Conservation (phyloP, 2,113 vertebrate genomes). For the Megaceryle torquata region DNA sequence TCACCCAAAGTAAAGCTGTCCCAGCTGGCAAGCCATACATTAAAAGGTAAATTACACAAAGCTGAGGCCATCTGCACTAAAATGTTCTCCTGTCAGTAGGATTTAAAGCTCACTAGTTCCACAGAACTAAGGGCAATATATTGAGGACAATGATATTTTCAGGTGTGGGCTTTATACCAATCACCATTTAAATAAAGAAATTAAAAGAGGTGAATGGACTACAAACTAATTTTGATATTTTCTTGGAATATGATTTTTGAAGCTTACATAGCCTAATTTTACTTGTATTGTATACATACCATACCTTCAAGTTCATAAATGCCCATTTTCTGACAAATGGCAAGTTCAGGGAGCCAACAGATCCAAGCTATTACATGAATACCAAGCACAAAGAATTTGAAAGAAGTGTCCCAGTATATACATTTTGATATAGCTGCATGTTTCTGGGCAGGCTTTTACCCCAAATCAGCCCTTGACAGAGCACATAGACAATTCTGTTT, state of each 20-base stretch:
- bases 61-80: conserved; percentile 38
- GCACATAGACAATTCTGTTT: neutral
- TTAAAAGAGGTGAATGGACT: neutral
- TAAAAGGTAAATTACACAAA: conserved; percentile 65
- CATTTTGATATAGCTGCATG: neutral
- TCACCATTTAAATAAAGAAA: neutral
- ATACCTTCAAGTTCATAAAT: neutral
- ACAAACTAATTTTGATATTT: neutral
- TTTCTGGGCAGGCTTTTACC: neutral
- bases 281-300: neutral
- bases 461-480: neutral
- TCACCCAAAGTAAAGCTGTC: conserved; percentile 53
- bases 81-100: conserved; percentile 17
- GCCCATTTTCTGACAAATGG: neutral
- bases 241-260: neutral
- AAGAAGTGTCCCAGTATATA: neutral
- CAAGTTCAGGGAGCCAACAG: neutral
- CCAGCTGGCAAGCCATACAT: conserved; percentile 63
- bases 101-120: conserved; percentile 35
- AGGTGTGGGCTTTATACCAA: conserved; percentile 1
- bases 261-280: neutral
- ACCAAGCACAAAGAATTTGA: neutral
- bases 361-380: neutral
- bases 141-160: neutral
- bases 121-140: neutral